Base-by-base conservation (phyloP, 2,797 vertebrate species). In the Sebastes iracundus region DNA sequence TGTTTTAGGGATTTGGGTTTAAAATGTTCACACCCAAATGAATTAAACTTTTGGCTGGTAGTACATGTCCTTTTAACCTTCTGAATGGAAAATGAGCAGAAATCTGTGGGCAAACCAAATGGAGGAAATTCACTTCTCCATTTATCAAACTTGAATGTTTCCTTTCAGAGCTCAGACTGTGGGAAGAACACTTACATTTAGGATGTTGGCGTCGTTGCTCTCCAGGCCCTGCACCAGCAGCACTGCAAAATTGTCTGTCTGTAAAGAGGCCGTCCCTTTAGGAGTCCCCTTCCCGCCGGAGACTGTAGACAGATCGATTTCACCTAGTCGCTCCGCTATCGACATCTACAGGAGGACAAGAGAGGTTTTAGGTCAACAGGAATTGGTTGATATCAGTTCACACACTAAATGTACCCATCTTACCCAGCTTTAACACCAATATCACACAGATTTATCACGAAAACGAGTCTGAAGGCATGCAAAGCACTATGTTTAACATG, bases 161-260 rank as follows among this genome's bases (percentile, higher is more conserved):
- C 1, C 33, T 62, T 62, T 23, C 9, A 5, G 53, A 38, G 13
- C 22, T 4, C 13, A 8, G n/a, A 33, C 13, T 53, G 9, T 4
- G 22, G 12, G 30, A 23, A 1, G 10, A 64, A n/a, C 27, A 94
- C 97, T 96, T 94, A 99, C 99, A 72, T 99, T 99, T 80, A 99
- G 89, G 89, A 99, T 98, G 84, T 85, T 93, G 6, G 90, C 13
- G 5, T 99, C 98, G 0, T 95, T 97, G 92, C 99, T 99, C 95
- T 99, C 98, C 92, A 99, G 94, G 25, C 98, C 99, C 80, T 99
- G 99, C 14, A 98, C 95, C 66, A 99, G 92, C 82, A 99, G 95
- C 65, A 99, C 97, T 0, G 97, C 97, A 23, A 96, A 99, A 86
- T 96, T 97, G 82, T 98, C 98, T 0, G 96, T 97, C 90, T 98